Conservation (phyloP, 2,888 invertebrate genomes). For the Nasonovia ribisnigri region DNA sequence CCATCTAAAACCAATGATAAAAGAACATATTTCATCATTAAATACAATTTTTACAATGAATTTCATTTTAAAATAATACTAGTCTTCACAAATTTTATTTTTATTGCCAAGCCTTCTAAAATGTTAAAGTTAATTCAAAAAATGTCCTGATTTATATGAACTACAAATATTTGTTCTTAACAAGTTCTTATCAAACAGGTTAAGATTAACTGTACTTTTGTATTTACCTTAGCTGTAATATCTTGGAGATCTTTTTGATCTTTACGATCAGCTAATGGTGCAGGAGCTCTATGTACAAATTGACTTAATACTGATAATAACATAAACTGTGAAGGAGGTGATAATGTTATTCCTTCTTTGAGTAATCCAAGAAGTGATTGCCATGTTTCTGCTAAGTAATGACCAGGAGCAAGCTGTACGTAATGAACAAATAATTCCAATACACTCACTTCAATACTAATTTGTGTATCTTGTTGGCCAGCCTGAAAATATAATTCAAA, state of each 20-base stretch:
- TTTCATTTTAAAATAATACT: background rate
- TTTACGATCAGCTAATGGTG: slow-evolving; percentile 80
- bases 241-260: slow-evolving; percentile 86
- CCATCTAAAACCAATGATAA: slow-evolving; percentile 72
- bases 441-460: slow-evolving; percentile 82
- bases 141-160: too few species aligned
- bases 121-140: too few species aligned
- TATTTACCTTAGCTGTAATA: slow-evolving; percentile 76
- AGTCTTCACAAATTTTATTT: too few species aligned
- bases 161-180: too few species aligned
- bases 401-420: slow-evolving; percentile 74
- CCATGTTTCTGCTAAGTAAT: slow-evolving; percentile 84
- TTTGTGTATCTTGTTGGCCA: slow-evolving; percentile 71
- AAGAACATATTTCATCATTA: background rate
- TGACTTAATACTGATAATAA: slow-evolving; percentile 84
- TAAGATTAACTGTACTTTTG: background rate
- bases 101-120: too few species aligned
- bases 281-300: slow-evolving; percentile 82
- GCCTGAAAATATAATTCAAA: slow-evolving; percentile 37
- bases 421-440: slow-evolving; percentile 83
- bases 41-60: background rate
- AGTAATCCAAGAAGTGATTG: slow-evolving; percentile 80
- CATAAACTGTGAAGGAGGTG: slow-evolving; percentile 84
- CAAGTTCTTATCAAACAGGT: background rate
- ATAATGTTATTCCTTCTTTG: slow-evolving; percentile 79